Evolutionary conservation across 2,888 invertebrate species (phyloP).

Genomic region (Imbricaverruca yamaguchii): DNA sequence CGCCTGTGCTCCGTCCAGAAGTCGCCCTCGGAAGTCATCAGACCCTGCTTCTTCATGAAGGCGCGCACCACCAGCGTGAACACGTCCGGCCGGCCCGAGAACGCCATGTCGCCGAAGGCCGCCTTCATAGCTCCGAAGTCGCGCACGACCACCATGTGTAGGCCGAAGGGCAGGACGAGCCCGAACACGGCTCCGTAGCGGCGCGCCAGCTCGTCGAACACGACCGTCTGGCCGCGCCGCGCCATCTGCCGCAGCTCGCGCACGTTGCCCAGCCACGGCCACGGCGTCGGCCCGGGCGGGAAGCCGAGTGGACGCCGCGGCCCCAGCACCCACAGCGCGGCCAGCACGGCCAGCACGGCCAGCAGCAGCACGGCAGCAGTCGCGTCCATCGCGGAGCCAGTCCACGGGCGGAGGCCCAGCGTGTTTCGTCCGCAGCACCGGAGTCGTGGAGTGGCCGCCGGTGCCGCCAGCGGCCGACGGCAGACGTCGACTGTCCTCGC

Average conservation of each 20-base stretch:
- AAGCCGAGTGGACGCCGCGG: background rate
- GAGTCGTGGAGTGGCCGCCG: too few species aligned
- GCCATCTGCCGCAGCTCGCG: background rate
- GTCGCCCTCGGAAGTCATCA: background rate
- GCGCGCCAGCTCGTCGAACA: background rate
- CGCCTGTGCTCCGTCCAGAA: background rate
- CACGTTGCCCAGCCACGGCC: background rate
- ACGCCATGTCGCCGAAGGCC: background rate
- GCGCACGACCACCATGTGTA: background rate
- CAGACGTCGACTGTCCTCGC: too few species aligned
- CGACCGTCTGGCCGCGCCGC: background rate
- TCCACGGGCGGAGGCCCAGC: too few species aligned
- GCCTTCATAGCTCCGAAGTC: background rate
- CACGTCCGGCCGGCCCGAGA: background rate
- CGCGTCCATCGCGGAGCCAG: too few species aligned
- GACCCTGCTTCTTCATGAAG: background rate
- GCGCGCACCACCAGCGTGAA: background rate
- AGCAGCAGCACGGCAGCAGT: too few species aligned
- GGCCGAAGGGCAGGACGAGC: background rate
- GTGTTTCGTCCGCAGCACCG: too few species aligned
- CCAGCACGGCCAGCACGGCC: too few species aligned
- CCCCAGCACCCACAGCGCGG: background rate
- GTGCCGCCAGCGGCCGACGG: too few species aligned
- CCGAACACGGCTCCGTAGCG: background rate
- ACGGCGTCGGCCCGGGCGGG: background rate